Evolutionary conservation across 2,888 invertebrate species (phyloP), one percentile per base, ranked within the genome.

Genomic region (Heliconius ismenius): DNA sequence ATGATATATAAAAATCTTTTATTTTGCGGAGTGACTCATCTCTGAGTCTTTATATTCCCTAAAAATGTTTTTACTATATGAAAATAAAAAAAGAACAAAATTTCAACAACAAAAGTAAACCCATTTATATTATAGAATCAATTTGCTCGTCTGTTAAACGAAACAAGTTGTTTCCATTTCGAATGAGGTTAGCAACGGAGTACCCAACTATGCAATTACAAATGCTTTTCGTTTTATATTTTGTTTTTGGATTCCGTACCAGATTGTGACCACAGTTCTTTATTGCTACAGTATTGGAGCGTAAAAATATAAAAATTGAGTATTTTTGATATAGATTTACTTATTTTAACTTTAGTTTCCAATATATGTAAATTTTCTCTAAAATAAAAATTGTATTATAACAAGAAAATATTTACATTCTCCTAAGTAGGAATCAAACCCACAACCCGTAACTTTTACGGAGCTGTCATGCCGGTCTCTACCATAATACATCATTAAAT

Each of bases 151-250:
- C 67, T 67, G 67, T 67, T 67, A 15, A 39, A 65, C 65, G 36
- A 67, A 67, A 67, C 67, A 43, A 43, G 67, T 67, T 67, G 67
- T 43, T 67, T 67, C 67, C 39, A 67, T 67, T 67, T 24, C 15
- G 67, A 67, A 67, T 67, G 67, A 67, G 67, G 67, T 67, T 67
- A 67, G 24, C 67, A 39, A 24, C 67, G 67, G 43, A 67, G 67
- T 67, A 67, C 15, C 13, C 26, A 26, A 26, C 67, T 67, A 24
- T 67, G 39, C 39, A 67, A 67, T 67, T 67, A 67, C 67, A 39
- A 43, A 67, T 67, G 67, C 67, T 67, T 24, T 39, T 24, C 24
- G 24, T 43, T 67, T 67, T 67, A 24, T 67, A 4, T 6, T 67
- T 67, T 24, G 39, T 67, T 67, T 67, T 67, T 67, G n/a, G 67